Evolutionary conservation across 1,140 invertebrate genomes (phyloP), one percentile per base, ranked within the genome.

Genomic region (Whitmania pigra): DNA sequence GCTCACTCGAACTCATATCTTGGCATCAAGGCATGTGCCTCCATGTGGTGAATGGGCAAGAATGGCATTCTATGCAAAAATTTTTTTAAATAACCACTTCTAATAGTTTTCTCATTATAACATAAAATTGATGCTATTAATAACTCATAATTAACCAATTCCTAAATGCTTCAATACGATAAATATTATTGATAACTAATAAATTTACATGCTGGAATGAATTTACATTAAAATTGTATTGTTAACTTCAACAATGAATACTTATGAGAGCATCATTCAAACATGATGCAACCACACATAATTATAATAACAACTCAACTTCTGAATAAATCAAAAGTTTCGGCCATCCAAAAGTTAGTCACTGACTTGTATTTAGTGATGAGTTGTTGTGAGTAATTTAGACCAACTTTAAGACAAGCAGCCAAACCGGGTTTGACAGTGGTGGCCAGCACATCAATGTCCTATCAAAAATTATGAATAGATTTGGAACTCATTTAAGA

Each of bases 31-130:
- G 94, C 93, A 86, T 98, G 95, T 13, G 94, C 94, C 86, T 97
- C 89, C 94, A 98, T 98, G 76, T 98, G 95, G 85, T 98, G 94
- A 76, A 98, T 90, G 0, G 94, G 93, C 79, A 98, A 92, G 75
- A 97, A 84, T 7, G 92, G 91, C 81, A 93, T 92, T 0, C 87
- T 85, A 75, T 53, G 78, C 77, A 18, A 75, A 66, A 73, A 77
- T 63, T 63, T 18, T 4, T 22, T 63, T 0, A 31, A 25, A 63
- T 18, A 13, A 0, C 2, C 11, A 31, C 0, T 63, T n/a, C 4
- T n/a, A 63, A 3, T 57, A 57, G 2, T 57, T 57, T 57, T n/a
- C 20, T 20, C 20, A 57, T 57, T 57, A 57, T 57, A 57, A 4
- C 2, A 36, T 36, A 57, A 4, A 36, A 36, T 36, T 36, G 31